These are phyloP conservation scores for Brienomyrus longianalis DNA, from an alignment of 2,113 vertebrate genomes.

Conservation along the genomic window DNA sequence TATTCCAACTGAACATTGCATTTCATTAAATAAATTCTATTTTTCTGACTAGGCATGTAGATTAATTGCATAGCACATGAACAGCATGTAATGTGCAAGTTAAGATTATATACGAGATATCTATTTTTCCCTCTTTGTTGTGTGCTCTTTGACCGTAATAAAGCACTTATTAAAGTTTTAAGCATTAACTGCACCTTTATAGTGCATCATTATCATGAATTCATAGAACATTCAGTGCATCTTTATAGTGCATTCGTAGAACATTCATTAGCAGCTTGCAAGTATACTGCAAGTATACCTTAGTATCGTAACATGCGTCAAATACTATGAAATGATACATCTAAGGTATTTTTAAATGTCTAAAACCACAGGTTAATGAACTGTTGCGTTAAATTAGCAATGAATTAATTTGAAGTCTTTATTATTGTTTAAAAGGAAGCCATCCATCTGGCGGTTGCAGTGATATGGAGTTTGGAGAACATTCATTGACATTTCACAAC, in stretches of 20 bases:
- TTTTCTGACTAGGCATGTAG: not conserved
- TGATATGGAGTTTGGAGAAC: no score
- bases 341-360: not conserved
- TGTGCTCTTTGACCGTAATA: not conserved
- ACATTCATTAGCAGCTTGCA: not conserved
- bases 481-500: not conserved
- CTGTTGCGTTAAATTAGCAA: not conserved
- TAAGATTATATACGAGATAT: not conserved
- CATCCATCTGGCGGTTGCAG: not conserved
- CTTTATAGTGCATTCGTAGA: not conserved
- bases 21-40: not conserved
- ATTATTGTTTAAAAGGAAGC: not conserved
- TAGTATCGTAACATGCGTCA: not conserved
- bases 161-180: not conserved
- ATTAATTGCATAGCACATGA: not conserved
- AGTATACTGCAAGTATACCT: not conserved
- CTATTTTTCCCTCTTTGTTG: not conserved
- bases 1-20: not conserved
- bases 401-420: not conserved
- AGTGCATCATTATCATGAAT: not conserved
- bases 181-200: not conserved
- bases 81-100: not conserved
- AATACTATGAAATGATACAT: not conserved
- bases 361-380: conserved; percentile 4
- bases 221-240: not conserved